A percentile compares a stretch with the other conserved stretches of the same genome.
These are phyloP conservation scores for Drosophila pegasa DNA, from an alignment of 2,888 invertebrate species.

Conservation along the genomic window DNA sequence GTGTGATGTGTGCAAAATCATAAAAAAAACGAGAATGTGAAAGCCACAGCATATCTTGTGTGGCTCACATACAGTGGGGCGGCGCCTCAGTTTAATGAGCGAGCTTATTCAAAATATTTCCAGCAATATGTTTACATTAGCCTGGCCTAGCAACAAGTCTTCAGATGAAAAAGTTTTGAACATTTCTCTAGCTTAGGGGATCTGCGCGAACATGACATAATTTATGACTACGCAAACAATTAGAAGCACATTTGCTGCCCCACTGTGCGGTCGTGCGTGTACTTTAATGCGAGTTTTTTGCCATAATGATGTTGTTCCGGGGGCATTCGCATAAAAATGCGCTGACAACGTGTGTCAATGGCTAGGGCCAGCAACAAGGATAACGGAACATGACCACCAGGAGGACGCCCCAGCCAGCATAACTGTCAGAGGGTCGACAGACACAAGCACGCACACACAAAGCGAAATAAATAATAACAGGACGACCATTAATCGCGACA, in stretches of 20 bases:
- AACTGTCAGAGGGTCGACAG: slow-evolving; percentile 61
- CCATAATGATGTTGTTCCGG: slow-evolving; percentile 59
- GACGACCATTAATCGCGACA: slow-evolving; percentile 76
- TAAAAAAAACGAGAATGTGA: slow-evolving; percentile 16
- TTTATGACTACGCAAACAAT: slow-evolving; percentile 1
- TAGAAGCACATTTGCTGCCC: not conserved
- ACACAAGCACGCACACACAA: slow-evolving; percentile 28
- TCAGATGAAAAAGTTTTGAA: not conserved
- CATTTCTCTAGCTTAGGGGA: slow-evolving; percentile 2
- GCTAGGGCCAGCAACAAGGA: slow-evolving; percentile 30
- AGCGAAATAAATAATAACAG: slow-evolving; percentile 76
- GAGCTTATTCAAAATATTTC: not conserved
- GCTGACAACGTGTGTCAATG: slow-evolving; percentile 73
- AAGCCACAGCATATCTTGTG: slow-evolving; percentile 35
- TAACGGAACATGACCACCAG: slow-evolving; percentile 16
- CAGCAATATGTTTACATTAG: not conserved
- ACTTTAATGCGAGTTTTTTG: slow-evolving; percentile 26
- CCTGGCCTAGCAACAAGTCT: not conserved
- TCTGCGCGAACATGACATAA: not conserved
- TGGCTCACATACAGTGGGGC: slow-evolving; percentile 29
- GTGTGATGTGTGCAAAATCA: slow-evolving; percentile 50
- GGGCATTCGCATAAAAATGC: slow-evolving; percentile 49
- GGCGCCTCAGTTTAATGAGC: not conserved
- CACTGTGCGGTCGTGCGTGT: slow-evolving; percentile 32
- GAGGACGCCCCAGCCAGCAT: slow-evolving; percentile 30